Percentiles rank a stretch among this genome's conserved stretches.
Evolutionary conservation across 2,888 invertebrate species (phyloP).

Genomic region (Crioceris asparagi): DNA sequence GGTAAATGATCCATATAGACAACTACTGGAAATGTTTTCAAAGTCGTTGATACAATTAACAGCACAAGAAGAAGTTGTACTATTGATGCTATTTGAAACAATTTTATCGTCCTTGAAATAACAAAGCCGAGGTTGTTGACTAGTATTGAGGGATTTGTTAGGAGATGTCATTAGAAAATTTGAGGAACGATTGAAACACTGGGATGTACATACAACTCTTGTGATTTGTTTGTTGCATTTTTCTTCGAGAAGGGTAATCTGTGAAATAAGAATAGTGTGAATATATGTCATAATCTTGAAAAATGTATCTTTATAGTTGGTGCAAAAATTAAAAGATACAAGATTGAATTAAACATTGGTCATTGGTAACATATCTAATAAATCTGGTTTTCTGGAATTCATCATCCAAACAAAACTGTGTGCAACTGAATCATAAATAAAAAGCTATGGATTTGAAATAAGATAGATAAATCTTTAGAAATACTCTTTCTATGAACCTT

Average conservation of each 20-base stretch:
- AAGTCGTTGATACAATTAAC: slow-evolving; percentile 27
- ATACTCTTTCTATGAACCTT: too few relatives aligned
- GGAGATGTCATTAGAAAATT: slow-evolving; percentile 4
- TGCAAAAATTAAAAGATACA: too few relatives aligned
- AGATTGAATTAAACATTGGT: too few relatives aligned
- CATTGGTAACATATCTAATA: too few relatives aligned
- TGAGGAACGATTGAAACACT: slow-evolving; percentile 17
- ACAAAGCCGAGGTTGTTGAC: slow-evolving; percentile 12
- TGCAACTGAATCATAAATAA: too few relatives aligned
- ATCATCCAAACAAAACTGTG: too few relatives aligned
- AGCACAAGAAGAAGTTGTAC: slow-evolving; percentile 14
- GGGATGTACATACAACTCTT: slow-evolving; percentile 16
- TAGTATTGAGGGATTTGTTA: slow-evolving; percentile 8
- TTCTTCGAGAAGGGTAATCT: slow-evolving; percentile 16
- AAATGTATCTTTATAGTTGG: too few relatives aligned
- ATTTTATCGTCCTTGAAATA: slow-evolving; percentile 4
- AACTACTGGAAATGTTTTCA: slow-evolving; percentile 24
- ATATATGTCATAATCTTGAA: too few relatives aligned
- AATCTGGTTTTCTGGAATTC: too few relatives aligned
- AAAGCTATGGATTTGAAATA: too few relatives aligned
- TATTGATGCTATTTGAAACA: too few relatives aligned
- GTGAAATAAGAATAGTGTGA: slow-evolving; percentile 14
- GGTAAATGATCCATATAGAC: slow-evolving; percentile 47
- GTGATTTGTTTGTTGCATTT: slow-evolving; percentile 16
- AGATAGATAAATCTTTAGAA: too few relatives aligned